phyloP scores from a whole-genome alignment of 2,113 vertebrate species.

The Pterocles gutturalis region DNA sequence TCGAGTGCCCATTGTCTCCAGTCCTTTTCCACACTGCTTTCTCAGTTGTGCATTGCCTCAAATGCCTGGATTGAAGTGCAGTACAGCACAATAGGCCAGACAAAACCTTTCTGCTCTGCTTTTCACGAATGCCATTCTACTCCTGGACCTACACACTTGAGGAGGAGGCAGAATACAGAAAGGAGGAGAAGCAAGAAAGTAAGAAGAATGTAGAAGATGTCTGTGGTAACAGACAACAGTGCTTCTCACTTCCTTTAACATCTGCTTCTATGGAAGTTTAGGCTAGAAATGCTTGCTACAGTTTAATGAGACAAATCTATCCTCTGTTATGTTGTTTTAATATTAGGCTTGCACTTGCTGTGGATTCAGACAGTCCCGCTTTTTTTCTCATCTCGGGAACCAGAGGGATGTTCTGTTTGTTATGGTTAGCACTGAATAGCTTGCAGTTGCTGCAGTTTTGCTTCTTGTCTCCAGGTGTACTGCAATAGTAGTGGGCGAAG shows the following conservation, averaged over 20 bases:
- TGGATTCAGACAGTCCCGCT: not conserved
- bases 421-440: not conserved
- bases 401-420: not conserved
- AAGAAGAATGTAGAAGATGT: not conserved
- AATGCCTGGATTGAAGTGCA: not conserved
- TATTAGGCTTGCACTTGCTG: not conserved
- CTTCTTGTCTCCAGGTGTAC: not conserved
- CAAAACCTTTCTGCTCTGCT: not conserved
- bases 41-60: not conserved
- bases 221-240: not conserved
- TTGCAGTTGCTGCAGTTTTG: not conserved
- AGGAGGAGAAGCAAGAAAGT: not conserved
- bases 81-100: not conserved
- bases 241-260: not conserved
- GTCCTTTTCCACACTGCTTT: not conserved
- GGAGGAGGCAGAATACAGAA: not conserved
- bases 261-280: not conserved
- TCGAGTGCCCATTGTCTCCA: not conserved
- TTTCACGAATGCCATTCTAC: not conserved
- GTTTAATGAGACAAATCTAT: not conserved
- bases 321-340: not conserved
- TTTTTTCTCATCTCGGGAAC: not conserved
- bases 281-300: not conserved
- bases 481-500: not conserved
- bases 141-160: not conserved